phyloP scores from a whole-genome alignment of 2,113 vertebrate genomes.

The Nibea coibor region DNA sequence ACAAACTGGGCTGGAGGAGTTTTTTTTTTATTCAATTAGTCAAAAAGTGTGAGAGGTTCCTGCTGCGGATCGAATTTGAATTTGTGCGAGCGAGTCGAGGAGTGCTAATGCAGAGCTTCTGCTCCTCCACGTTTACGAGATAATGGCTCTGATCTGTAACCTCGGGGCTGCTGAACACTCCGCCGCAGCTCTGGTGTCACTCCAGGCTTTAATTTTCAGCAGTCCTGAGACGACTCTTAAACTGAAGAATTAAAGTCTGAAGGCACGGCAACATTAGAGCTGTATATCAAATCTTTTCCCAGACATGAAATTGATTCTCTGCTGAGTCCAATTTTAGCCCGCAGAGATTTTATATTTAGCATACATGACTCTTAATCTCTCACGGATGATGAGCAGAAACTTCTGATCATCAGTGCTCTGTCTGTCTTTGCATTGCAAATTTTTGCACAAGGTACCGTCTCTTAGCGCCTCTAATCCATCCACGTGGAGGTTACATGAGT shows the following conservation, averaged over 20 bases:
- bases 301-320: background rate
- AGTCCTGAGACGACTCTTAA: background rate
- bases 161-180: slow-evolving; percentile 12
- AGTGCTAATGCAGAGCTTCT: background rate
- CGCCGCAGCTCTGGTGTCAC: background rate
- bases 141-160: background rate
- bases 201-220: slow-evolving; percentile 24
- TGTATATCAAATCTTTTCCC: background rate
- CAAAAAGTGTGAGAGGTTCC: background rate
- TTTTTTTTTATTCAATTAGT: slow-evolving; percentile 21
- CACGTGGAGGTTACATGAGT: no score
- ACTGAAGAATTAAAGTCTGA: background rate
- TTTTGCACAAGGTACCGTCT: no score
- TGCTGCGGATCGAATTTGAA: background rate
- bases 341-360: background rate
- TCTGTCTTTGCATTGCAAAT: no score
- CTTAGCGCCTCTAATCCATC: no score
- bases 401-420: no score
- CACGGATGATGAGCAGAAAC: no score
- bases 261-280: background rate
- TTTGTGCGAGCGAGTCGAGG: background rate
- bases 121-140: background rate
- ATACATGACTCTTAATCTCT: no score
- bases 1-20: background rate
- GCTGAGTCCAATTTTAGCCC: background rate